Percentiles rank a stretch among this genome's conserved stretches.
These are phyloP conservation scores for Phrynosoma platyrhinos DNA, from an alignment of 2,113 vertebrate species.

Conservation along the genomic window DNA sequence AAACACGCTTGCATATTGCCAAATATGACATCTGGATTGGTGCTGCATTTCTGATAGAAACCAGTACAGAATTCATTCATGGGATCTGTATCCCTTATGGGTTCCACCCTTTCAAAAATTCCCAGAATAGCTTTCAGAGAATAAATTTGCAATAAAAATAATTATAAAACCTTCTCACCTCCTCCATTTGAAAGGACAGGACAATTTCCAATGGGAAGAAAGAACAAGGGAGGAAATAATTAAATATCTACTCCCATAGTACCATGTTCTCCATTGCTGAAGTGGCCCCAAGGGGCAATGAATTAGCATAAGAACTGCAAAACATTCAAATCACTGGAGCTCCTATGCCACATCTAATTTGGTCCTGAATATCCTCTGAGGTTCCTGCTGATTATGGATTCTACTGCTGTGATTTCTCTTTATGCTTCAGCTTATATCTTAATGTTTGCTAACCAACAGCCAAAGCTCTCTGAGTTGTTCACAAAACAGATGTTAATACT, in stretches of 20 bases:
- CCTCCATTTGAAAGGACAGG: too few species aligned
- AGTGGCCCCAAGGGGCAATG: not conserved
- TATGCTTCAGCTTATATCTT: not conserved
- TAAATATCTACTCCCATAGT: not conserved
- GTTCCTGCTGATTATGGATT: not conserved
- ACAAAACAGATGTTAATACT: not conserved
- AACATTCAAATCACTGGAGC: not conserved
- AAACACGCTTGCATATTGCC: too few species aligned
- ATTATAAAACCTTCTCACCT: too few species aligned
- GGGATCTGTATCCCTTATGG: not conserved
- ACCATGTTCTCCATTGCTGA: not conserved
- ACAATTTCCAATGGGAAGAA: too few species aligned
- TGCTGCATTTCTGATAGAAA: too few species aligned
- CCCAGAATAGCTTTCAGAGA: not conserved
- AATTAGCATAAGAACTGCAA: not conserved
- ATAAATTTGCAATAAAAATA: not conserved
- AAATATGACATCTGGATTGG: too few species aligned
- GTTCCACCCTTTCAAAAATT: not conserved
- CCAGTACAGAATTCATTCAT: not conserved
- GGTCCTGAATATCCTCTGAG: not conserved
- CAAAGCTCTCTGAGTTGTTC: not conserved
- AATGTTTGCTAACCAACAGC: not conserved
- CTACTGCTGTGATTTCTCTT: not conserved
- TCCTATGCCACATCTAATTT: not conserved
- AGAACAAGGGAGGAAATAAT: not conserved